Base-by-base conservation (phyloP, 2,797 vertebrate species). In the Tapera naevia region DNA sequence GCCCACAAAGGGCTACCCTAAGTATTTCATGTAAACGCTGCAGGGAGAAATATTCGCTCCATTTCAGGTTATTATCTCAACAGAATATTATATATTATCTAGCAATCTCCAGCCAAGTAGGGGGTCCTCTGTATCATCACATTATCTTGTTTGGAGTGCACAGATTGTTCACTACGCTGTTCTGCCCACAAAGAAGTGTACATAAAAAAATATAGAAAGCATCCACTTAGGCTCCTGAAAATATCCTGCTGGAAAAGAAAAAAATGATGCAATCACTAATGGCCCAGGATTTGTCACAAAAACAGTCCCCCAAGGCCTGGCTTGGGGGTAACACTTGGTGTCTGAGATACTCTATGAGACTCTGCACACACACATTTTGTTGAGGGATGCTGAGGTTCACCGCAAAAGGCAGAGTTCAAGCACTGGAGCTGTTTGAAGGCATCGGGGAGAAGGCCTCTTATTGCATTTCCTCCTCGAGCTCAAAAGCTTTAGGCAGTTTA, bases 41-140 rank as follows among this genome's bases (percentile, higher is more conserved):
- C 78, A 70, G 89, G 92, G 72, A 72, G 71, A 46, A 91, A 90
- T 69, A 35, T 39, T 85, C 32, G 3, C 57, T 75, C 51, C 53
- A 17, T 87, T 82, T 75, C 2, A 7, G 48, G 80, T 93, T 91
- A 90, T 96, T 95, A 95, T 93, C 95, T 88, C 94, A 16, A 62
- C 57, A 89, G 91, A 96, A 95, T 73, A 80, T 48, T 84, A 69
- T 60, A 37, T 60, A 83, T 93, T 93, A 93, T 90, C 86, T 43
- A 79, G 70, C 85, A 91, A 91, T 88, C 91, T 94, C 83, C 87
- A 93, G 79, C 86, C 14, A 15, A 45, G 91, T 95, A 87, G 89
- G 87, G 66, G 81, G 80, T 39, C 91, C 56, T 30, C 79, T 54
- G 51, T n/a, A 67, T 86, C 89, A 70, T 58, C 9, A 21, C 78